Conservation (phyloP, 1,140 invertebrate genomes). For the Zaprionus tsacasi region DNA sequence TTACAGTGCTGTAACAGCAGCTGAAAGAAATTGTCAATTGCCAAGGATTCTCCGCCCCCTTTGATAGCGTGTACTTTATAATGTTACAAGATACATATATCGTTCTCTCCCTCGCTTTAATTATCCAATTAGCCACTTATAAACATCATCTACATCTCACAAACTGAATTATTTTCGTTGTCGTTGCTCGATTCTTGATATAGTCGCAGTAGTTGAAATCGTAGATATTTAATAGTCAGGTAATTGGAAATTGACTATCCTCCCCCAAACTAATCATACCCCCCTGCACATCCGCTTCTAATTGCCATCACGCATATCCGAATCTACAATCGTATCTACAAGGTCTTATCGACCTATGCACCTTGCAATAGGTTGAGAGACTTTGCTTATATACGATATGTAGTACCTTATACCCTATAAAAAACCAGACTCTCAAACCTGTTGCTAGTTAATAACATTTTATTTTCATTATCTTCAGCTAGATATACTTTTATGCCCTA, state of each 20-base stretch:
- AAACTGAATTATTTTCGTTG: slow-evolving; percentile 14
- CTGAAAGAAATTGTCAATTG: slow-evolving; percentile 4
- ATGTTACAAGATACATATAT: no score
- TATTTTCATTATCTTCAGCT: no score
- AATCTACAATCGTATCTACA: slow-evolving; percentile 10
- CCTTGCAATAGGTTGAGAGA: no score
- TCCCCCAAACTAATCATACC: neutral
- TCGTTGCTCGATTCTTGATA: slow-evolving; percentile 10
- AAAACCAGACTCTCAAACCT: neutral
- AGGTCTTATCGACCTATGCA: no score
- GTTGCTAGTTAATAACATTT: neutral
- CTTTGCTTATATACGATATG: no score
- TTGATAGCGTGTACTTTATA: no score
- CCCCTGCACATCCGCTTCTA: neutral
- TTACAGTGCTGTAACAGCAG: neutral
- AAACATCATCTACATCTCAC: neutral
- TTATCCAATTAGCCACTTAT: slow-evolving; percentile 13
- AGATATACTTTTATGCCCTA: no score
- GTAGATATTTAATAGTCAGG: slow-evolving; percentile 28
- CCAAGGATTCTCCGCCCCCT: neutral
- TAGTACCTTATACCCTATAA: neutral
- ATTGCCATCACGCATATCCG: slow-evolving; percentile 44
- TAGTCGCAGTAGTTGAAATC: slow-evolving; percentile 19
- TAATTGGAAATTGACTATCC: slow-evolving; percentile 13
- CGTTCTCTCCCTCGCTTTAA: neutral